These are phyloP conservation scores for Girardia tigrina DNA, from an alignment of 2,888 invertebrate species.

Conservation along the genomic window DNA sequence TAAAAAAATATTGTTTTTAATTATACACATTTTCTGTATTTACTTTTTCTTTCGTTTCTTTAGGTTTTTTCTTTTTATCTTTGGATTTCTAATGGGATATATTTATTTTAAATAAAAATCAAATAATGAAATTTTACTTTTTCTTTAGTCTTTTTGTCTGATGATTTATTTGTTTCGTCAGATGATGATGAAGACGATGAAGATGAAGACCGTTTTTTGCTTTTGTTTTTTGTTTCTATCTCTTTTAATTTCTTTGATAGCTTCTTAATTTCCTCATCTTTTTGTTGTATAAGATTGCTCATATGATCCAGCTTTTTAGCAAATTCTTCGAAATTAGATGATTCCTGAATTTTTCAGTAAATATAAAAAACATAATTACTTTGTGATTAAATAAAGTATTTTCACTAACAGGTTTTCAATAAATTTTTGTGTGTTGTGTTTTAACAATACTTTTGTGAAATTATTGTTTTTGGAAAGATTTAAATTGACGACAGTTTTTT, in stretches of 20 bases:
- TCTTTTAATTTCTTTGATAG: background rate
- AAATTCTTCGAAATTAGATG: background rate
- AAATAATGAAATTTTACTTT: background rate
- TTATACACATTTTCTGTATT: background rate
- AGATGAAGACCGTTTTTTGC: background rate
- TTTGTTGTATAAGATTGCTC: background rate
- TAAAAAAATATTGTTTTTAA: background rate
- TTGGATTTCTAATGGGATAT: background rate
- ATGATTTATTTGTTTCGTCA: background rate
- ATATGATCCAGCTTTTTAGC: background rate
- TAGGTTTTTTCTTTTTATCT: no score
- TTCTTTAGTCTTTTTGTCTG: background rate
- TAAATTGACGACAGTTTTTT: no score
- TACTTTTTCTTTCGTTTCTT: no score
- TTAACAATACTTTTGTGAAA: no score
- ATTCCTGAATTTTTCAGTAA: background rate
- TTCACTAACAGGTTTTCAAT: no score
- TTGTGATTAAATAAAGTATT: no score
- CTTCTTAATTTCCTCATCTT: background rate
- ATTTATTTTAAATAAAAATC: background rate
- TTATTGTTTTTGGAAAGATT: no score
- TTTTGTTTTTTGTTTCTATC: background rate
- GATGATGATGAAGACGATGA: background rate
- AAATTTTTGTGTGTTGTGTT: no score
- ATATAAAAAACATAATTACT: no score